A percentile compares a stretch with the other conserved stretches of the same genome.
These are phyloP conservation scores for Axea sp. DNA, from an alignment of 2,888 invertebrate species.

Conservation along the genomic window DNA sequence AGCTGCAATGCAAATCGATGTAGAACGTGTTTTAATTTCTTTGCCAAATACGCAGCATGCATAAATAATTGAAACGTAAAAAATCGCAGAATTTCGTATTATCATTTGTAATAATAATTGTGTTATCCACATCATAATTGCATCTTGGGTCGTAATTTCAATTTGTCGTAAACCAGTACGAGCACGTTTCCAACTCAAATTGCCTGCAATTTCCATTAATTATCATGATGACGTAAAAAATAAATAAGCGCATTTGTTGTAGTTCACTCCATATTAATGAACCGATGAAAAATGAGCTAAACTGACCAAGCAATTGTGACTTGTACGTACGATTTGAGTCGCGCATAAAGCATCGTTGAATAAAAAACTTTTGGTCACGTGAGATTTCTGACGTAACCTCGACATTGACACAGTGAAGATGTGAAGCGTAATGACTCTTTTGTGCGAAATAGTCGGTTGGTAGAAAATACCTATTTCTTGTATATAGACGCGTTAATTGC, in stretches of 20 bases:
- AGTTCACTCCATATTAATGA: conserved; percentile 46
- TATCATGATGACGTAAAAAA: conserved; percentile 37
- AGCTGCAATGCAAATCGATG: too few species aligned
- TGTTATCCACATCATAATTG: too few species aligned
- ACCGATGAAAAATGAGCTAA: conserved; percentile 43
- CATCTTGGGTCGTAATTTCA: too few species aligned
- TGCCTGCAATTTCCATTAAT: conserved; percentile 36
- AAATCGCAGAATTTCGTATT: too few species aligned
- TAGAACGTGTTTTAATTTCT: too few species aligned
- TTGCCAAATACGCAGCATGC: too few species aligned
- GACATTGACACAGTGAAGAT: conserved; percentile 57
- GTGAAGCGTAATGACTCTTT: conserved; percentile 57
- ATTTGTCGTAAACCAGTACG: conserved; percentile 22
- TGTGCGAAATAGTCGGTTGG: conserved; percentile 44
- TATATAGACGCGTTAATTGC: conserved; percentile 41
- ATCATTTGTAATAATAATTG: too few species aligned
- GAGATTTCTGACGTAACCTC: conserved; percentile 57
- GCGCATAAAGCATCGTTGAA: conserved; percentile 19
- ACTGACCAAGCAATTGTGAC: conserved; percentile 36
- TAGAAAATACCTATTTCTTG: conserved; percentile 42
- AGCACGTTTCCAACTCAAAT: conserved; percentile 6
- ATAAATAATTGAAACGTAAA: too few species aligned
- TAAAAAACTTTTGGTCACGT: conserved; percentile 57
- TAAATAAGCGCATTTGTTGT: conserved; percentile 44
- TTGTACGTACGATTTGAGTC: conserved; percentile 1